Conservation (phyloP, 2,797 vertebrate species). For the Pangasius larnaudii region DNA sequence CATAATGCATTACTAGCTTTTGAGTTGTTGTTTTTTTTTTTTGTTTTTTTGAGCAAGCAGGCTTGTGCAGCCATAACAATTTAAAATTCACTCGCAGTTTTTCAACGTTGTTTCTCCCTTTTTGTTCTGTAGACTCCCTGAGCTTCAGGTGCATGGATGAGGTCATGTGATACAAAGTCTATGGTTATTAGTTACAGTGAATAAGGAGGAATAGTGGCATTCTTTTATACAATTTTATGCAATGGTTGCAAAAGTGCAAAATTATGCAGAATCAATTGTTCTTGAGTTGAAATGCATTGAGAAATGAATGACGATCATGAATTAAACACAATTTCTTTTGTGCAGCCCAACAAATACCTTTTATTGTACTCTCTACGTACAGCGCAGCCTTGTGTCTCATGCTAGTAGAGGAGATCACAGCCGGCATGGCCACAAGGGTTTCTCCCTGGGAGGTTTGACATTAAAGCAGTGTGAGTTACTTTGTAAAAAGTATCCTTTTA, state of each 20-base stretch:
- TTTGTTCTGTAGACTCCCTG: background rate
- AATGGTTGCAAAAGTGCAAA: background rate
- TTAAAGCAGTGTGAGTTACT: conserved; percentile 34
- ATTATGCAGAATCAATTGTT: background rate
- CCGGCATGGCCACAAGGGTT: background rate
- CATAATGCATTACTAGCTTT: background rate
- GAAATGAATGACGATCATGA: background rate
- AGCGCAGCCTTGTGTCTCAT: background rate
- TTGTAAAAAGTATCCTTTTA: conserved; percentile 45
- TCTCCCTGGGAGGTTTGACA: conserved; percentile 41
- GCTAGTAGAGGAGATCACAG: background rate
- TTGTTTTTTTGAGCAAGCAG: background rate
- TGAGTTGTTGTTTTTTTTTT: too few species aligned
- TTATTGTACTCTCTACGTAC: background rate
- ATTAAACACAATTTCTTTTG: background rate
- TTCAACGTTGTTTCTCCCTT: background rate
- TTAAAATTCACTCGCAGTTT: background rate
- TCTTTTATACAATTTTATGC: background rate
- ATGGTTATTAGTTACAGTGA: background rate
- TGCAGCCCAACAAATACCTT: background rate
- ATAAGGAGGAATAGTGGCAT: background rate
- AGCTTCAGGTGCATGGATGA: background rate
- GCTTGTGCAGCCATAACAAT: background rate
- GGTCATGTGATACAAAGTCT: background rate
- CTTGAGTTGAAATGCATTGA: background rate